Conservation (phyloP, 2,888 invertebrate genomes). For the Euplexia lucipara region DNA sequence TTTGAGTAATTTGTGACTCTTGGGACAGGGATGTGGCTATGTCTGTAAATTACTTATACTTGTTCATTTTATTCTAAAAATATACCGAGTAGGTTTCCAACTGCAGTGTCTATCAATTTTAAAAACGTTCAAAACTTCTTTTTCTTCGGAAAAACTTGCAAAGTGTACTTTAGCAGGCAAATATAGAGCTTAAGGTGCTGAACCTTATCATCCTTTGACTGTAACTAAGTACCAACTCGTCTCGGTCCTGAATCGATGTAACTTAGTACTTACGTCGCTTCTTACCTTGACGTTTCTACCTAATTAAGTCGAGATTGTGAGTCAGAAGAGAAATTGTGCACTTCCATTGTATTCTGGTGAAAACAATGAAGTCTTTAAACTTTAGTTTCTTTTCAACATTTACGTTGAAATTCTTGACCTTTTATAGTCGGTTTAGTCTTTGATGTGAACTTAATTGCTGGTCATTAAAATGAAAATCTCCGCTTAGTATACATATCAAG, state of each 20-base stretch:
- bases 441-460: conserved; percentile 5
- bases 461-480: background rate
- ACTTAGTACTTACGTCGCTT: conserved; percentile 8
- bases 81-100: no score
- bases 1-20: no score
- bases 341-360: conserved; percentile 28
- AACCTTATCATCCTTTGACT: no score
- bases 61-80: no score
- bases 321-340: conserved; percentile 23
- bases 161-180: no score
- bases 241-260: conserved; percentile 31
- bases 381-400: conserved; percentile 17
- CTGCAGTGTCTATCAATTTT: no score
- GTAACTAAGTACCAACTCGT: background rate
- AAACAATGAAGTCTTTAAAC: conserved; percentile 23
- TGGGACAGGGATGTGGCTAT: no score
- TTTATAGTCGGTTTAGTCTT: conserved; percentile 6
- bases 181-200: no score
- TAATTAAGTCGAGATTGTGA: conserved; percentile 45
- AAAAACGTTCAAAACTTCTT: no score
- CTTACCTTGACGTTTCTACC: conserved; percentile 28
- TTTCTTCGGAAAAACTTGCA: no score
- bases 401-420: conserved; percentile 4
- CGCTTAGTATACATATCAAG: background rate
- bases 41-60: no score